Percentiles rank a stretch among this genome's conserved stretches.
Evolutionary conservation across 2,888 invertebrate genomes (phyloP).

Genomic region (Eustalomyia histrio): DNA sequence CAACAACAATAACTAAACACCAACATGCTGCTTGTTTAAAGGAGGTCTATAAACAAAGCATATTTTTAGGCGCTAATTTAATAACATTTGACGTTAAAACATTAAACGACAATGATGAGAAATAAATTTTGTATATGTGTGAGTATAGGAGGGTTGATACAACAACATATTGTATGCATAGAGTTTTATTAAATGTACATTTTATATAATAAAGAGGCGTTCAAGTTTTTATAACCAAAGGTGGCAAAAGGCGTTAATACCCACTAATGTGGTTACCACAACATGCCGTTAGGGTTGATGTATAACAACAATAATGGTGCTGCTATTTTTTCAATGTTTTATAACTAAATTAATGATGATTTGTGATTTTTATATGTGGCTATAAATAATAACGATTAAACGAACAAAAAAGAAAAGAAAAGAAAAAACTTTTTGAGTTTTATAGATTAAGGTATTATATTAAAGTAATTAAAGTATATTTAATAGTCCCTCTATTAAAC

Average conservation of each 20-base stretch:
- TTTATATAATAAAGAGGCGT: not conserved
- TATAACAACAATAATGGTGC: not conserved
- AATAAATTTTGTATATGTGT: not conserved
- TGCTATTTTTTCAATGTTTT: constrained; percentile 3
- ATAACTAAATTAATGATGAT: constrained; percentile 49
- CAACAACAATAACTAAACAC: not conserved
- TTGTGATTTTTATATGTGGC: constrained; percentile 27
- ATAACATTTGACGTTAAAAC: constrained; percentile 41
- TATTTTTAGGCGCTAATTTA: constrained; percentile 46
- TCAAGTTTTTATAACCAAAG: not conserved
- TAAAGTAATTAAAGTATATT: not conserved
- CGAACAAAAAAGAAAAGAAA: no score
- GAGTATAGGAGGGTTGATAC: not conserved
- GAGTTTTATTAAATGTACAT: not conserved
- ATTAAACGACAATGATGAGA: constrained; percentile 5
- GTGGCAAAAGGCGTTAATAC: constrained; percentile 36
- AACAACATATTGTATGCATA: not conserved
- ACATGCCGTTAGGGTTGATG: not conserved
- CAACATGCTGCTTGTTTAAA: not conserved
- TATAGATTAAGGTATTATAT: not conserved
- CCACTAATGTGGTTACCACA: constrained; percentile 32
- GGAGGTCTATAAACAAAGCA: constrained; percentile 8
- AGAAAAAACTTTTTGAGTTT: not conserved
- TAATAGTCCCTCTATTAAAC: no score
- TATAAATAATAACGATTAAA: not conserved